Percentiles rank a stretch among this genome's conserved stretches.
phyloP scores from a whole-genome alignment of 2,113 vertebrate genomes.

The Etheostoma spectabile region DNA sequence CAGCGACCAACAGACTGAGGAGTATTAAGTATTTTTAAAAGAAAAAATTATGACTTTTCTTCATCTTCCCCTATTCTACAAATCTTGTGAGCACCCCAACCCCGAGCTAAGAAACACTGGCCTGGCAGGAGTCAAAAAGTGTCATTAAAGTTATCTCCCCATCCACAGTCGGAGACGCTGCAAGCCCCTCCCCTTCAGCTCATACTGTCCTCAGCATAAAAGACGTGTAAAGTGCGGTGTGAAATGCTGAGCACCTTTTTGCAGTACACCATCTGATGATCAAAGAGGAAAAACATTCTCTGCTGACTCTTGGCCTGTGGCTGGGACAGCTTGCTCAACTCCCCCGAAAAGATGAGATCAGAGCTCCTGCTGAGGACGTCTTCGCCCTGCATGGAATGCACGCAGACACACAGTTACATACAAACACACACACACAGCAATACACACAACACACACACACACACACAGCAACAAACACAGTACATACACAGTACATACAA shows the following conservation, averaged over 20 bases:
- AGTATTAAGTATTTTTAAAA: not conserved
- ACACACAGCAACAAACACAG: not conserved
- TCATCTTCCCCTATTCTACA: not conserved
- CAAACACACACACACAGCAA: not conserved
- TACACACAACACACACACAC: not conserved
- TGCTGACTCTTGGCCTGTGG: conserved; percentile 95
- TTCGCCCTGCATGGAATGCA: conserved; percentile 86
- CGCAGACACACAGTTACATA: conserved; percentile 12
- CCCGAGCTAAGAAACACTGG: not conserved
- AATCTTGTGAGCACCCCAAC: not conserved
- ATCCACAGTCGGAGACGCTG: not conserved
- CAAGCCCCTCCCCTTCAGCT: not conserved
- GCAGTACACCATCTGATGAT: conserved; percentile 97
- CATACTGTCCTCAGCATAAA: not conserved
- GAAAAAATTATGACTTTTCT: not conserved
- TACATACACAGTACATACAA: not conserved
- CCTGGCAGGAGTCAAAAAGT: not conserved
- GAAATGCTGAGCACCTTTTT: conserved; percentile 89
- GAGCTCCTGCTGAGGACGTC: conserved; percentile 94
- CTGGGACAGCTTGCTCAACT: conserved; percentile 91
- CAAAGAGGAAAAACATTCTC: conserved; percentile 96
- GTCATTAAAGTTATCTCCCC: not conserved
- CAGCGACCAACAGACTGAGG: not conserved
- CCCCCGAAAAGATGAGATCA: conserved; percentile 95
- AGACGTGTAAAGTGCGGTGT: not conserved